These are phyloP conservation scores for Micromys minutus DNA, from an alignment of 2,113 vertebrate species.

Conservation along the genomic window DNA sequence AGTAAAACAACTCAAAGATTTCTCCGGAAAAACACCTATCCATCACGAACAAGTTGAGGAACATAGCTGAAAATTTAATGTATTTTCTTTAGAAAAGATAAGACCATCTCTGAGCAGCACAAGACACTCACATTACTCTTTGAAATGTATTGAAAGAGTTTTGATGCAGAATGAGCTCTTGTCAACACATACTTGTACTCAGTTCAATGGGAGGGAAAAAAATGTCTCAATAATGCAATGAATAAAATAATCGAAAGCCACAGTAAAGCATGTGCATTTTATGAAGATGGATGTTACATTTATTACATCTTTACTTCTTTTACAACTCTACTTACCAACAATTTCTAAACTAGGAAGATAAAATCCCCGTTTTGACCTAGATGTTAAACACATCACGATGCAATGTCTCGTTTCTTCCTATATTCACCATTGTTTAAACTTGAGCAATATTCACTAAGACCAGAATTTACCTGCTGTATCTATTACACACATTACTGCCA, in stretches of 20 bases:
- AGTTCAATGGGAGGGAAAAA: neutral
- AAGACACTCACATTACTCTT: neutral
- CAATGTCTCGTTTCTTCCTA: neutral
- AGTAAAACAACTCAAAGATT: constrained; percentile 53
- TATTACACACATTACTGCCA: no score
- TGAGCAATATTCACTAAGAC: neutral
- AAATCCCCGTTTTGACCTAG: neutral
- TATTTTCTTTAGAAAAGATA: constrained; percentile 39
- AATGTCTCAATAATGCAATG: neutral
- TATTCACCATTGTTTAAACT: neutral
- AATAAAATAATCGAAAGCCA: neutral
- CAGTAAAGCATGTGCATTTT: neutral
- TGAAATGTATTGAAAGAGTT: constrained; percentile 4
- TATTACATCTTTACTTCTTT: neutral
- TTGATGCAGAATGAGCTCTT: constrained; percentile 21
- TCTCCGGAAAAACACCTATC: constrained; percentile 37
- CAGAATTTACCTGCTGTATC: no score
- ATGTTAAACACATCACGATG: neutral
- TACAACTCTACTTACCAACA: neutral
- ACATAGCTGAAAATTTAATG: constrained; percentile 38
- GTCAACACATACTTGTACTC: neutral
- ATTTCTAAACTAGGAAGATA: neutral
- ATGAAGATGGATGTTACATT: neutral
- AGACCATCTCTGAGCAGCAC: neutral
- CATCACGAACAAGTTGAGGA: neutral